Conservation (phyloP, 2,888 invertebrate genomes). For the Disparrhopalites patrizii region DNA sequence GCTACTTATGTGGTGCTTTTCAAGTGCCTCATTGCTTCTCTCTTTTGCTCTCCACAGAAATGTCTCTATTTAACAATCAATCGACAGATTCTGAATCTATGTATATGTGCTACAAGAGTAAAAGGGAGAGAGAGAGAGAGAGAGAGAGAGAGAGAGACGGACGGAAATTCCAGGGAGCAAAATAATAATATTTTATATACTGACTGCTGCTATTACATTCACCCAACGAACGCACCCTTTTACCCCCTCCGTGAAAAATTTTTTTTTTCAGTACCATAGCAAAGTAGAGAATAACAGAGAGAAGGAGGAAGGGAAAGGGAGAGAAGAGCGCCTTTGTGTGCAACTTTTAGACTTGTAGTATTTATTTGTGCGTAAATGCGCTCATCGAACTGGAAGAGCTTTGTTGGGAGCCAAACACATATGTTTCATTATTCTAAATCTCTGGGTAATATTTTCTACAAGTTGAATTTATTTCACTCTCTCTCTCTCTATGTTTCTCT, state of each 20-base stretch:
- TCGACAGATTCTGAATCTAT: not conserved
- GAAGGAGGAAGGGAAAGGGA: no score
- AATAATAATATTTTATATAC: no score
- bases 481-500: not conserved
- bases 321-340: no score
- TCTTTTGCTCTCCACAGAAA: not conserved
- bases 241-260: no score
- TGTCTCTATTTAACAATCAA: not conserved
- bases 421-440: not conserved
- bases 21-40: not conserved
- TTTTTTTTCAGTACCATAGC: no score
- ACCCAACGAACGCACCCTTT: no score
- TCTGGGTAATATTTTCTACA: not conserved
- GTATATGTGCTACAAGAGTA: no score
- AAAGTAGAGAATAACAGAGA: no score
- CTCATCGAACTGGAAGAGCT: slow-evolving; percentile 16
- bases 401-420: not conserved
- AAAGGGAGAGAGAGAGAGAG: slow-evolving; percentile 4
- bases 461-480: not conserved
- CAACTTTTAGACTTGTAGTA: not conserved
- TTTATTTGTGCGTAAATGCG: slow-evolving; percentile 15
- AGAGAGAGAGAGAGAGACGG: slow-evolving; percentile 1
- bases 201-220: no score
- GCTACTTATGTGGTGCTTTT: not conserved
- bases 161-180: no score